Evolutionary conservation across 2,113 vertebrate genomes (phyloP), one percentile per base, ranked within the genome.

Genomic region (Leptodactylus fuscus): DNA sequence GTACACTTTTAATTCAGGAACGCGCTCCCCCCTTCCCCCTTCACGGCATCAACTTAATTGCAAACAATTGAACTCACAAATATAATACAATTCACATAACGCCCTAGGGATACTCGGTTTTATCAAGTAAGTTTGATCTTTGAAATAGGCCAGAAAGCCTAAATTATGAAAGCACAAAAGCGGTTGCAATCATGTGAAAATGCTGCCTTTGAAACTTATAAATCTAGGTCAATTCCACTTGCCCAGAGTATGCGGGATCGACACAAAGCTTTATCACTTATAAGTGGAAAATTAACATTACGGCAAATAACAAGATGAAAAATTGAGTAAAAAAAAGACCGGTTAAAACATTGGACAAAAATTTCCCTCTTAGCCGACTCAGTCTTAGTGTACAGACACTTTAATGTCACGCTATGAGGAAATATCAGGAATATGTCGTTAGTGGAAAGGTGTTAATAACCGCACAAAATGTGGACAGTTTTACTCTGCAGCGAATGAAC

Each of bases 1-100:
- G 16, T 62, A 60, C 36, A 44, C 36, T 80, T 80, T 62, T 80
- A 62, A 80, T 80, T 80, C 77, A 44, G 62, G 65, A 60, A 80
- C n/a, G 53, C 3, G 24, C 76, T 60, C 20, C 15, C 55, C 24
- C 22, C 51, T 80, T 44, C 15, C 55, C 24, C 22, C 51, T 80
- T 44, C 44, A 80, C 55, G 36, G 77, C 77, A 80, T 80, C 53
- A 58, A 36, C 53, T 80, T 80, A 80, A 80, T 80, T 80, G 77
- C 55, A 80, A 80, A 62, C 77, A 80, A 80, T 34, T 60, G 77
- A 80, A 62, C 77, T 80, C 77, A 80, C 77, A 80, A 80, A 80
- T 80, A 80, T 62, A 80, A 80, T 80, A 80, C 53, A 80, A 60
- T 38, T 80, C 77, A 44, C 77, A 80, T 60, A 18, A 62, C 15